phyloP scores from a whole-genome alignment of 2,888 invertebrate genomes.

The Archips crataeganus region DNA sequence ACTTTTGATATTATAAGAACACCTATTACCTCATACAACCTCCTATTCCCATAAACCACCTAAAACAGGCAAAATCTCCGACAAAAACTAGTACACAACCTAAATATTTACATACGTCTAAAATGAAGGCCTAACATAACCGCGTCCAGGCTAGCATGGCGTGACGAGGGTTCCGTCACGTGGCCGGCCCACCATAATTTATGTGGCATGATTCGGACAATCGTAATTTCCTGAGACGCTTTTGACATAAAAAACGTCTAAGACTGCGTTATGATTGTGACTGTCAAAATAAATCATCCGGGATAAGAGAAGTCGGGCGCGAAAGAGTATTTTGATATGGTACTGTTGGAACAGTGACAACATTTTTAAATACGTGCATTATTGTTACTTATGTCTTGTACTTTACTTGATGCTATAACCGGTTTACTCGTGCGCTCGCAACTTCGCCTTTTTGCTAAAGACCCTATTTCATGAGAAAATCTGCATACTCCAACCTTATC shows the following conservation, averaged over 20 bases:
- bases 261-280: constrained; percentile 12
- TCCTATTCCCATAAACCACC: background rate
- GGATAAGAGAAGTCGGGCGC: background rate
- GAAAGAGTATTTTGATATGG: background rate
- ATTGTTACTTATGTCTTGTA: background rate
- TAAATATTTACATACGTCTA: constrained; percentile 16
- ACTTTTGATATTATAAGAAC: no score
- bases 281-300: constrained; percentile 16
- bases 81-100: constrained; percentile 7
- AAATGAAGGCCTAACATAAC: constrained; percentile 9
- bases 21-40: background rate
- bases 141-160: background rate
- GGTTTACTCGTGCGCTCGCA: no score
- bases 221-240: constrained; percentile 27
- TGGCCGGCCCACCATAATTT: constrained; percentile 16
- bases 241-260: constrained; percentile 22
- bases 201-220: constrained; percentile 27
- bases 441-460: no score
- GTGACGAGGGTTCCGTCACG: constrained; percentile 21
- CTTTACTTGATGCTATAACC: no score
- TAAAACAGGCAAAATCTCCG: background rate
- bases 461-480: no score
- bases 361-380: background rate
- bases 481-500: no score
- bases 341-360: background rate